phyloP scores from a whole-genome alignment of 2,797 vertebrate genomes.

The Lateolabrax maculatus region DNA sequence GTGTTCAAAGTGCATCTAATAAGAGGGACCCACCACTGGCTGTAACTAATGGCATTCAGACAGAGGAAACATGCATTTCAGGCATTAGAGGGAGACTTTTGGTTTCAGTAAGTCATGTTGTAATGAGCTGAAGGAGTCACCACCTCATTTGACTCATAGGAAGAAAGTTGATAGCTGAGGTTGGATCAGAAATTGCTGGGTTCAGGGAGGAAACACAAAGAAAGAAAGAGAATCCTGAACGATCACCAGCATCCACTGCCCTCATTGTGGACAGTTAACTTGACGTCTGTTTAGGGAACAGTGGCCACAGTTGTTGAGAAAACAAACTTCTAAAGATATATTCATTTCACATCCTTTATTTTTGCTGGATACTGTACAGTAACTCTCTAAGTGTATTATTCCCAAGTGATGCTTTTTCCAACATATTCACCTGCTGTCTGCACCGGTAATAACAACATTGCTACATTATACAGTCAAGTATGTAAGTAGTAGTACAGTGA shows the following conservation, averaged over 20 bases:
- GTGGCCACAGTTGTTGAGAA: slow-evolving; percentile 35
- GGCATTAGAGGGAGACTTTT: slow-evolving; percentile 52
- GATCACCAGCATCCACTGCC: slow-evolving; percentile 40
- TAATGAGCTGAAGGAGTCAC: slow-evolving; percentile 71
- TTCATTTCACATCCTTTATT: slow-evolving; percentile 14
- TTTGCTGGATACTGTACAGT: neutral
- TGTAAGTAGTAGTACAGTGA: neutral
- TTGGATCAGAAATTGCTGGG: slow-evolving; percentile 57
- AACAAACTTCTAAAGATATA: slow-evolving; percentile 27
- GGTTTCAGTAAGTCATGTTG: slow-evolving; percentile 71
- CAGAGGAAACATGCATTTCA: slow-evolving; percentile 57
- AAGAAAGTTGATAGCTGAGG: slow-evolving; percentile 71
- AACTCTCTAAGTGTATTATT: neutral
- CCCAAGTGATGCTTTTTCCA: neutral
- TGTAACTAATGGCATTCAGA: slow-evolving; percentile 69
- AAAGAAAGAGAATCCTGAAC: slow-evolving; percentile 31
- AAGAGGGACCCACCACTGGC: slow-evolving; percentile 62
- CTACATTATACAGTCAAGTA: neutral
- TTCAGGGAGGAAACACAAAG: slow-evolving; percentile 43
- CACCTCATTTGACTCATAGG: slow-evolving; percentile 69
- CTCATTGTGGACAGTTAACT: slow-evolving; percentile 36
- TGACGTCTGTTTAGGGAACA: slow-evolving; percentile 38
- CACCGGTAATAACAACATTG: neutral
- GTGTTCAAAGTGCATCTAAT: slow-evolving; percentile 70
- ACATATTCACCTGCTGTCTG: slow-evolving; percentile 15